Evolutionary conservation across 1,140 invertebrate genomes (phyloP).

Genomic region (Goniozus legneri): DNA sequence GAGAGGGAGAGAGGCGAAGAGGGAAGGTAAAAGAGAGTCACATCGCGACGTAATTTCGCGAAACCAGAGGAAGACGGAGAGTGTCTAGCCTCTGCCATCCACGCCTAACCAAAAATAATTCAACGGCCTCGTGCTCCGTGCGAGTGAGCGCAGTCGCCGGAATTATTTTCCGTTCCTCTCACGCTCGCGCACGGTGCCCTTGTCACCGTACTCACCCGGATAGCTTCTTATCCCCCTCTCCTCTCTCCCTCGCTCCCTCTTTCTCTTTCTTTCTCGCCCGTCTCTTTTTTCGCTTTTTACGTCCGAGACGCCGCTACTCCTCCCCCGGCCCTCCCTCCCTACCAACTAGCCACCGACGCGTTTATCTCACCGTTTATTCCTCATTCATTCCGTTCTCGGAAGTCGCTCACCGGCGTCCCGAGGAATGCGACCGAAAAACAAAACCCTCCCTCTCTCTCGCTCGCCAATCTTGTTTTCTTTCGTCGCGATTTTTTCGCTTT

Average conservation of each 20-base stretch:
- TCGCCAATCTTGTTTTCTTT: slow-evolving; percentile 3
- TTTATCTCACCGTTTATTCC: too few species aligned
- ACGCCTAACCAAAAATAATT: too few species aligned
- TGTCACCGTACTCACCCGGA: too few species aligned
- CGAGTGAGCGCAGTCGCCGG: too few species aligned
- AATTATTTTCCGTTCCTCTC: too few species aligned
- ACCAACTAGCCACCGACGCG: too few species aligned
- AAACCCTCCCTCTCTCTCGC: slow-evolving; percentile 8
- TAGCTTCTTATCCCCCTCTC: background rate
- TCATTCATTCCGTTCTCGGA: too few species aligned
- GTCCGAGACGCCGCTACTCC: background rate
- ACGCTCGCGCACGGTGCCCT: too few species aligned
- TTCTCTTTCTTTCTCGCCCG: slow-evolving; percentile 2
- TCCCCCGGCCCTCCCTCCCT: background rate
- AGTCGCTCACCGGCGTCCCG: too few species aligned
- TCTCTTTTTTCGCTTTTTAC: slow-evolving; percentile 1
- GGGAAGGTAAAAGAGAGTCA: background rate
- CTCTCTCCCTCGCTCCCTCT: background rate
- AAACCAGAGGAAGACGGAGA: too few species aligned
- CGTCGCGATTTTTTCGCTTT: background rate
- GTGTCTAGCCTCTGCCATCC: too few species aligned
- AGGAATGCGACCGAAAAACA: background rate
- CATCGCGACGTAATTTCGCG: background rate
- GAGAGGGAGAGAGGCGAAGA: background rate
- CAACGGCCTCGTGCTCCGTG: too few species aligned